Base-by-base conservation (phyloP, 2,113 vertebrate genomes). In the Tachysurus vachellii region DNA sequence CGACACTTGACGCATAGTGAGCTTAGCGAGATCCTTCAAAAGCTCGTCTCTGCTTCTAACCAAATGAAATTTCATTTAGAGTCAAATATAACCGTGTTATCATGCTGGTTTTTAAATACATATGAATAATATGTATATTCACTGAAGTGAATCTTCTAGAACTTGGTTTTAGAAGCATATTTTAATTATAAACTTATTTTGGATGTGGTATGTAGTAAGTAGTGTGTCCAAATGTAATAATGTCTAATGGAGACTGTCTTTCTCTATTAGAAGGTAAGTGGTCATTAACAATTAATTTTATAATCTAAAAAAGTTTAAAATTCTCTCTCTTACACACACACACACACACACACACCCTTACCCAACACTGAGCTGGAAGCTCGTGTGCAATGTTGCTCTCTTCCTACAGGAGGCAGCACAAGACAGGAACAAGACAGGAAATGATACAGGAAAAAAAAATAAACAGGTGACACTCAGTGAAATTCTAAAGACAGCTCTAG, bases 271-370 rank as follows among this genome's bases (percentile, higher is more conserved):
- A 70, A 44, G 54, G 23, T 23, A 61, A 61, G 21, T 17, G 7
- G 17, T 59, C 9, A 68, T 71, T 73, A 42, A 84, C 68, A 86
- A 85, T 68, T 47, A 80, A 47, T 83, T 87, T 90, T 89, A 56
- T 89, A 84, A 86, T 86, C 73, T 28, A 14, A 75, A 53, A 50
- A n/a, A 0, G 71, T 13, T 31, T 16, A 3, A 47, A 54, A 50
- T 47, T 66, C 42, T 17, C 19, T 26, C 12, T 11, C 54, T 1
- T 9, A 14, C 54, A 11, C 9, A 26, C 61, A 26, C 59, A 61
- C 59, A 68, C 31, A 71, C 1, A 31, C 2, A 44, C 19, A 26
- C 23, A 8, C 3, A 17, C 26, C 14, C 81, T 50, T 83, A 83
- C 81, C 81, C 59, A 83, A 83, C 42, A 66, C 26, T 83, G 61